These are phyloP conservation scores for Austrolebias charrua DNA, from an alignment of 2,797 vertebrate species.

Conservation along the genomic window DNA sequence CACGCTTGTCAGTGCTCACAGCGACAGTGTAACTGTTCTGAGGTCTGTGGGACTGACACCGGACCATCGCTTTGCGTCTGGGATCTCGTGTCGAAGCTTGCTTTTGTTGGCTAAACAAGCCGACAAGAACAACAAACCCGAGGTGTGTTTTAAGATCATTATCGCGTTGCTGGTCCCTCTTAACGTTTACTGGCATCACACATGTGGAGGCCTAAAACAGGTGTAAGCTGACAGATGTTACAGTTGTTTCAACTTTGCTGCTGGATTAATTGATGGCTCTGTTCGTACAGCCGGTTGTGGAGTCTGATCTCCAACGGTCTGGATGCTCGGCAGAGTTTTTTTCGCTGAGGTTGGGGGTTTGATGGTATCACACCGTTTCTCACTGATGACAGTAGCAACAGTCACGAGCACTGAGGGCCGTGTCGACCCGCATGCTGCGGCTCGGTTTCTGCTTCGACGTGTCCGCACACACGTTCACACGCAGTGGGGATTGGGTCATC, in stretches of 20 bases:
- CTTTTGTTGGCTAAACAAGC: conserved; percentile 62
- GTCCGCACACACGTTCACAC: conserved; percentile 13
- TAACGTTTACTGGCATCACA: conserved; percentile 29
- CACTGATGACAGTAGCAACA: conserved; percentile 84
- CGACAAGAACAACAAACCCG: conserved; percentile 51
- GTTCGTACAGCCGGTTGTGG: background rate
- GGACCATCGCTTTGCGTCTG: conserved; percentile 16
- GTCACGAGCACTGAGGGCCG: conserved; percentile 55
- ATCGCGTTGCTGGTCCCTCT: conserved; percentile 27
- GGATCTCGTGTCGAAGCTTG: conserved; percentile 10
- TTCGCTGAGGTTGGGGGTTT: conserved; percentile 70
- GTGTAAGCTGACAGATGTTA: background rate
- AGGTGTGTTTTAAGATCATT: conserved; percentile 56
- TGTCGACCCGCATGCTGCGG: conserved; percentile 62
- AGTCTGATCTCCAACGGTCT: background rate
- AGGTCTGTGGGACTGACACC: conserved; percentile 28
- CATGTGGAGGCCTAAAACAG: conserved; percentile 2
- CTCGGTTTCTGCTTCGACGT: conserved; percentile 25
- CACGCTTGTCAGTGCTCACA: conserved; percentile 45
- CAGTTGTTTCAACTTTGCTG: background rate
- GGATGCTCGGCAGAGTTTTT: conserved; percentile 30
- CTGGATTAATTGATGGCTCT: background rate
- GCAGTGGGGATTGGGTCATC: conserved; percentile 41
- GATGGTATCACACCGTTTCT: conserved; percentile 78
- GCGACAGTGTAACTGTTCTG: conserved; percentile 32